phyloP scores from a whole-genome alignment of 2,888 invertebrate genomes.

The Scaptomyza tumidula region DNA sequence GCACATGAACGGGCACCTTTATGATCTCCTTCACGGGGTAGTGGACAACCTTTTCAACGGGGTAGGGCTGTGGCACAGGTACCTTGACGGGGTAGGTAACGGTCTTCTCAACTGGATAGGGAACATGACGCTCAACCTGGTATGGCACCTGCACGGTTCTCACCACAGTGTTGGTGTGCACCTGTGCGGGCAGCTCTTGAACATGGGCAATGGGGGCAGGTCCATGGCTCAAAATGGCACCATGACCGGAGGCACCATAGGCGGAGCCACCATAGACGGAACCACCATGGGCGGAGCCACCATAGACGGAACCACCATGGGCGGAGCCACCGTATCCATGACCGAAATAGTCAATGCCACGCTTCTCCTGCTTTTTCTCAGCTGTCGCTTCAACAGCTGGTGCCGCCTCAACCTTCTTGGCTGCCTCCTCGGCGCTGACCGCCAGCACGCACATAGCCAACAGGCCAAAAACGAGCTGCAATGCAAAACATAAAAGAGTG shows the following conservation, averaged over 20 bases:
- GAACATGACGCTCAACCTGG: conserved; percentile 89
- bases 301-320: conserved; percentile 74
- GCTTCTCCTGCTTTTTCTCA: conserved; percentile 91
- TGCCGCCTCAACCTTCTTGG: conserved; percentile 84
- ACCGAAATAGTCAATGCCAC: conserved; percentile 88
- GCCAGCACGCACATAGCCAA: conserved; percentile 87
- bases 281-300: conserved; percentile 85
- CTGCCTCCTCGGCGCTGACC: conserved; percentile 87
- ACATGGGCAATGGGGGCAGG: conserved; percentile 64
- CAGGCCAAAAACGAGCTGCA: conserved; percentile 83
- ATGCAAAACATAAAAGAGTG: conserved; percentile 28
- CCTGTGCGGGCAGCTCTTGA: conserved; percentile 84
- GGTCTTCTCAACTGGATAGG: conserved; percentile 92
- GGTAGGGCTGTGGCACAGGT: conserved; percentile 91
- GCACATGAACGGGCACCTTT: conserved; percentile 87
- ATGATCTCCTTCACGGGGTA: conserved; percentile 91
- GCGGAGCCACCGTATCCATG: conserved; percentile 87
- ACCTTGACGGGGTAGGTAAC: conserved; percentile 92
- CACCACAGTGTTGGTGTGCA: conserved; percentile 88
- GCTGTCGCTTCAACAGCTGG: conserved; percentile 84
- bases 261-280: conserved; percentile 74
- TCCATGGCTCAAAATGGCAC: conserved; percentile 62
- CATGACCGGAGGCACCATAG: conserved; percentile 85
- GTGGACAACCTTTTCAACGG: conserved; percentile 92
- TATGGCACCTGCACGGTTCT: conserved; percentile 89